Evolutionary conservation across 2,888 invertebrate species (phyloP), one percentile per base, ranked within the genome.

Genomic region (Tetragonisca angustula): DNA sequence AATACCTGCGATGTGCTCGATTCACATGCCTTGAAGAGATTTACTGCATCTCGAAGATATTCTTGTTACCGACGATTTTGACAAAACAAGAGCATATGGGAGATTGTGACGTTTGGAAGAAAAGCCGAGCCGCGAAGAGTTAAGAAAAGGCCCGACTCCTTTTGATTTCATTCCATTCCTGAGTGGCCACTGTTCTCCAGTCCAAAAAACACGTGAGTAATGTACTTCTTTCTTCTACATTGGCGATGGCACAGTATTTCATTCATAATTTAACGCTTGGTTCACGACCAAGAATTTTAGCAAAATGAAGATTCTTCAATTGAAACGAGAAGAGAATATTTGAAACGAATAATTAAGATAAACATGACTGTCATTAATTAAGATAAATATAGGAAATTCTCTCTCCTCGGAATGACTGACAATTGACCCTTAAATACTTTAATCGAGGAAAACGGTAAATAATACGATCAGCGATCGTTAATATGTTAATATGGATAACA

Each of bases 191-290:
- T 24, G n/a, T 74, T 74, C 50, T 43, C 6, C 19, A 72, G 72
- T n/a, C 4, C 6, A 56, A 81, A 36, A 69, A 81, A 76, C 19
- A 76, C 32, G 83, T 83, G 13, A 81, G 83, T 81, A 36, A 13
- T 24, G n/a, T 32, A 50, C 4, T n/a, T 54, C 61, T 27, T 19
- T 43, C 49, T 36, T 73, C 50, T 19, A 52, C 24, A 15, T 13
- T n/a, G 24, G 21, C 54, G 2, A 50, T 4, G 9, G 9, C 24
- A 21, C 17, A 27, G 21, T 54, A 2, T 36, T 2, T 52, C 5
- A 52, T 64, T 71, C 17, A 32, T 36, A 50, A 50, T 24, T 27
- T 9, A 5, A 24, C 19, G 5, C n/a, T 43, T 43, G 9, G 24
- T n/a, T n/a, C 56, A n/a, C 5, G 56, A 59, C 56, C 15, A n/a